These are phyloP conservation scores for Timema podura DNA, from an alignment of 2,888 invertebrate genomes.

Conservation along the genomic window DNA sequence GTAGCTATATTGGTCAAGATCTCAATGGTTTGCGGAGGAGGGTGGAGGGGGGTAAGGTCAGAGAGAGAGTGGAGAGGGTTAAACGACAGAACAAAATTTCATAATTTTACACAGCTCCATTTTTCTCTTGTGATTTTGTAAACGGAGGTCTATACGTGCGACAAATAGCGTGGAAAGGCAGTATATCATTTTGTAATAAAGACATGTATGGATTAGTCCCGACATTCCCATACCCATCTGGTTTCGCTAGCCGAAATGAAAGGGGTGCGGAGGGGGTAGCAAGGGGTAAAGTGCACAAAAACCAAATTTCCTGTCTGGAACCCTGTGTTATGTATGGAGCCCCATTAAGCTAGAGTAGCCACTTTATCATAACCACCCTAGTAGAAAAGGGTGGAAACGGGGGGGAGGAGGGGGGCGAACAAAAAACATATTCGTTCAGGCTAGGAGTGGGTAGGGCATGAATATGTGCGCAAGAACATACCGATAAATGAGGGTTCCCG, in stretches of 20 bases:
- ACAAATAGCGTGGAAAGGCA: conserved; percentile 8
- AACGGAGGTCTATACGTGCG: background rate
- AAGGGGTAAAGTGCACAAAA: conserved; percentile 9
- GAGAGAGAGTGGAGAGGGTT: no score
- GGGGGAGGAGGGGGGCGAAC: background rate
- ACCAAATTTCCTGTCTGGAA: conserved; percentile 17
- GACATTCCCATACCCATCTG: no score
- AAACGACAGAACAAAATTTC: no score
- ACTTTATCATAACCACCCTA: conserved; percentile 9
- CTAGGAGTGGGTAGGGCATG: no score
- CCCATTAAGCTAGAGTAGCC: conserved; percentile 17
- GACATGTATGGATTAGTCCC: conserved; percentile 15
- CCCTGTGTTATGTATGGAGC: conserved; percentile 12
- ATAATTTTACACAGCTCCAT: no score
- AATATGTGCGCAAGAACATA: no score
- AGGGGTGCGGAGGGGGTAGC: background rate
- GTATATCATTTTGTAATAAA: conserved; percentile 14
- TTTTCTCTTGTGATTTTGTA: no score
- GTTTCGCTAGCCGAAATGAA: background rate
- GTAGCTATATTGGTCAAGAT: no score
- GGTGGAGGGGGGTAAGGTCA: no score
- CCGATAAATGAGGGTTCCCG: no score
- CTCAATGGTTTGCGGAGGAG: no score
- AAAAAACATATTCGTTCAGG: no score
- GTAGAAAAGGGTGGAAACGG: background rate